A percentile compares a stretch with the other conserved stretches of the same genome.
These are phyloP conservation scores for Fundulus diaphanus DNA, from an alignment of 2,797 vertebrate genomes.

Conservation along the genomic window DNA sequence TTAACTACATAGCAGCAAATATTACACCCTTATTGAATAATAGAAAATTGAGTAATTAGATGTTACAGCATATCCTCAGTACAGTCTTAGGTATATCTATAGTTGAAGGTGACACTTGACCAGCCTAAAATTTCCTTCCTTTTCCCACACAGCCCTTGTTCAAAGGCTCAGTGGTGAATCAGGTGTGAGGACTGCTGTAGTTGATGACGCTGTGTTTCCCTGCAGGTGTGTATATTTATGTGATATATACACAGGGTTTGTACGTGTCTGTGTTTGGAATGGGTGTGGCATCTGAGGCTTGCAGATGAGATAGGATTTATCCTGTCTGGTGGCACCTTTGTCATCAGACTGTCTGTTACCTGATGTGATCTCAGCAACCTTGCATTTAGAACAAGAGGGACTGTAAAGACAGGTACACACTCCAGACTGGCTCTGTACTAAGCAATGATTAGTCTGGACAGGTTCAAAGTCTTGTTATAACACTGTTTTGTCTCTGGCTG, in stretches of 20 bases:
- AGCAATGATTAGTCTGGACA: conserved; percentile 49
- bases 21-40: conserved; percentile 1
- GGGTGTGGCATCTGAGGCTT: conserved; percentile 55
- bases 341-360: conserved; percentile 65
- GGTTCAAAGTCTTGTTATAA: conserved; percentile 35
- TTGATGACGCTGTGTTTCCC: conserved; percentile 48
- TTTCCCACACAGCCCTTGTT: conserved; percentile 23
- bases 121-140: conserved; percentile 43
- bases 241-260: conserved; percentile 30
- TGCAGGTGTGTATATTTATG: conserved; percentile 29
- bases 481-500: conserved; percentile 32
- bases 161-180: conserved; percentile 73
- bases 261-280: conserved; percentile 26
- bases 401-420: conserved; percentile 23
- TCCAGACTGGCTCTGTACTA: conserved; percentile 17
- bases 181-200: conserved; percentile 66
- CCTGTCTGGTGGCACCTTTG: conserved; percentile 73
- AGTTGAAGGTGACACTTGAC: conserved; percentile 42
- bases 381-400: conserved; percentile 44
- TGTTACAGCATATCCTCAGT: conserved; percentile 20
- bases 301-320: conserved; percentile 69
- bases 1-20: too few relatives aligned
- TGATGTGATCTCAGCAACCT: conserved; percentile 63
- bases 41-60: conserved; percentile 29
- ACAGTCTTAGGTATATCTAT: conserved; percentile 33